Base-by-base conservation (phyloP, 2,888 invertebrate species). In the Caenorhabditis zanzibari region DNA sequence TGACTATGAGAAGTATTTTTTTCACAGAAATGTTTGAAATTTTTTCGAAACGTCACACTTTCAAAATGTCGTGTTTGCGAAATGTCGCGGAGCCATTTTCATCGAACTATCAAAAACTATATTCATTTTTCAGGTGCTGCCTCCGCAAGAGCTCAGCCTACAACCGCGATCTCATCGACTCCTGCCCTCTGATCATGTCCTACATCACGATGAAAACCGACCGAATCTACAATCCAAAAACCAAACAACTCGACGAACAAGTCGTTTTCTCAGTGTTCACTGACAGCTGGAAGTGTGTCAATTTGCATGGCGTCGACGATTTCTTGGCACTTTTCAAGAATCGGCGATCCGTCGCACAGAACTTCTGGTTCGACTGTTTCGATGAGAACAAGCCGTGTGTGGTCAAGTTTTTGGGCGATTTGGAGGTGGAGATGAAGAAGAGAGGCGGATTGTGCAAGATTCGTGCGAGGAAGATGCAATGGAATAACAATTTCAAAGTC, bases 131-230 rank as follows among this genome's bases (percentile, higher is more conserved):
- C 49, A 66, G 66, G n/a, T 68, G 68, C n/a, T 68, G 68, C n/a
- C 38, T 68, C 2, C 68, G 54, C 1, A 68, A 68, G 54, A 49
- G 68, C n/a, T 68, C 68, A 19, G 38, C 49, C 24, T 0, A 16
- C 9, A 41, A 35, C 35, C 52, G 38, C 2, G 38, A 38, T 22
- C 38, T 68, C 16, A 54, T 68, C n/a, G 68, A 68, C 24, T 19
- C 35, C 2, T 38, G 24, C 10, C 68, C 68, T 7, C 54, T 68
- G 14, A 22, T n/a, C 22, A 68, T 68, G 68, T 54, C 68, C 7
- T 68, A 68, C 19, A 26, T 68, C 54, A 68, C 54, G 22, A 49
- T 68, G 38, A 68, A 68, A 68, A 54, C 68, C 68, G 54, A 68
- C 38, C 35, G 68, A 22, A 68, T 38, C 38, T 68, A 54, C 54